Percentiles rank a stretch among this genome's conserved stretches.
Evolutionary conservation across 2,113 vertebrate species (phyloP).

Genomic region (Coreoperca whiteheadi): DNA sequence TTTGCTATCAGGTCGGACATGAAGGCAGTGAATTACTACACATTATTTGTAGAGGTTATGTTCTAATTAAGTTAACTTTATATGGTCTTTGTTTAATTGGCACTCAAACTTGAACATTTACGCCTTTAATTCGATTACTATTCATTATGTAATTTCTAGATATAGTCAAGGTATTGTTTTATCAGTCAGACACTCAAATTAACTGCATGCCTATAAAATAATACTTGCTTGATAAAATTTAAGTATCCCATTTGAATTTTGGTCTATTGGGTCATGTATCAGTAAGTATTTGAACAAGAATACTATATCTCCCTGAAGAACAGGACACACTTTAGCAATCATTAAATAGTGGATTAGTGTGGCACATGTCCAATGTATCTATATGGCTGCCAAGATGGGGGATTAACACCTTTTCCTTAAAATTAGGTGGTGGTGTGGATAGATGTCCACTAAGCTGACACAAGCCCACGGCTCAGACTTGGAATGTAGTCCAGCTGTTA

Average conservation of each 20-base stretch:
- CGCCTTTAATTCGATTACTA: not conserved
- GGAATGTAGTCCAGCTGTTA: conserved; percentile 36
- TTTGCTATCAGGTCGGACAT: conserved; percentile 1
- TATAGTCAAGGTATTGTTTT: conserved; percentile 4
- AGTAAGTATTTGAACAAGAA: conserved; percentile 55
- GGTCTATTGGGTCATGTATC: conserved; percentile 25
- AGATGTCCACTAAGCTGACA: conserved; percentile 56
- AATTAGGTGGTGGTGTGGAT: conserved; percentile 50
- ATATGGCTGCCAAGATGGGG: conserved; percentile 58
- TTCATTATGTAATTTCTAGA: conserved; percentile 9
- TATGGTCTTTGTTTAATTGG: not conserved
- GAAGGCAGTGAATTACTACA: conserved; percentile 3
- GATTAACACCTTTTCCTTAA: conserved; percentile 72
- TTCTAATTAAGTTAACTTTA: conserved; percentile 17
- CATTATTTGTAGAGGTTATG: not conserved
- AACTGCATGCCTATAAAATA: too few species aligned
- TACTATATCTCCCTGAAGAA: conserved; percentile 35
- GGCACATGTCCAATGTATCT: conserved; percentile 51
- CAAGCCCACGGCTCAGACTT: conserved; percentile 26
- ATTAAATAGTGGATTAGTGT: conserved; percentile 50
- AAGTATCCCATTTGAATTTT: conserved; percentile 36
- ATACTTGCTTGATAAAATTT: too few species aligned
- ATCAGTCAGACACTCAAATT: conserved; percentile 23
- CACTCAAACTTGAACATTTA: not conserved
- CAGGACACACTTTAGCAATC: conserved; percentile 39